Percentiles rank a stretch among this genome's conserved stretches.
These are phyloP conservation scores for Mormyrus lacerda DNA, from an alignment of 2,113 vertebrate genomes.

Conservation along the genomic window DNA sequence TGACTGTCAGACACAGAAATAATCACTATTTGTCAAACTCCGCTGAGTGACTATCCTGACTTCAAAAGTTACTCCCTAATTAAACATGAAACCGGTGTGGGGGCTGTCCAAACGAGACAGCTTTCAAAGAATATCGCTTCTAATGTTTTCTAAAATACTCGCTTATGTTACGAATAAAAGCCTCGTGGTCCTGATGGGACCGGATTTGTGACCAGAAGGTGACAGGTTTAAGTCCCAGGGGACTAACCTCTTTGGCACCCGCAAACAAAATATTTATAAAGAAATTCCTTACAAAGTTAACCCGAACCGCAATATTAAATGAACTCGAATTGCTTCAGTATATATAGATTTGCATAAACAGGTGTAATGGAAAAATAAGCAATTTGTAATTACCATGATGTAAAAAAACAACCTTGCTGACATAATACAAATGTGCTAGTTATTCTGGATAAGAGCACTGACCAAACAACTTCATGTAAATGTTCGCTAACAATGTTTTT, in stretches of 20 bases:
- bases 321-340: neutral
- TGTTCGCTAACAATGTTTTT: neutral
- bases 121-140: neutral
- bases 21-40: constrained; percentile 33
- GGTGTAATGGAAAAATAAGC: neutral
- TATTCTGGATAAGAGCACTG: neutral
- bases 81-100: constrained; percentile 36
- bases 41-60: constrained; percentile 30
- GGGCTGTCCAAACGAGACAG: neutral
- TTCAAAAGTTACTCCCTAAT: constrained; percentile 39
- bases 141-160: neutral
- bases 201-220: neutral
- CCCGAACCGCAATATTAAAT: neutral
- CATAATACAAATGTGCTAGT: neutral
- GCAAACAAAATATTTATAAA: neutral
- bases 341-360: constrained; percentile 1
- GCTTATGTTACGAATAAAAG: neutral
- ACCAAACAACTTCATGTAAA: neutral
- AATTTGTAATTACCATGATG: neutral
- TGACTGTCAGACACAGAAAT: constrained; percentile 35
- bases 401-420: neutral
- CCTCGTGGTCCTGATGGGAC: neutral
- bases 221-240: neutral
- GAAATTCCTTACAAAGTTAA: neutral
- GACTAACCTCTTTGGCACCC: neutral